These are phyloP conservation scores for Mimachlamys varia DNA, from an alignment of 2,888 invertebrate genomes.

Conservation along the genomic window DNA sequence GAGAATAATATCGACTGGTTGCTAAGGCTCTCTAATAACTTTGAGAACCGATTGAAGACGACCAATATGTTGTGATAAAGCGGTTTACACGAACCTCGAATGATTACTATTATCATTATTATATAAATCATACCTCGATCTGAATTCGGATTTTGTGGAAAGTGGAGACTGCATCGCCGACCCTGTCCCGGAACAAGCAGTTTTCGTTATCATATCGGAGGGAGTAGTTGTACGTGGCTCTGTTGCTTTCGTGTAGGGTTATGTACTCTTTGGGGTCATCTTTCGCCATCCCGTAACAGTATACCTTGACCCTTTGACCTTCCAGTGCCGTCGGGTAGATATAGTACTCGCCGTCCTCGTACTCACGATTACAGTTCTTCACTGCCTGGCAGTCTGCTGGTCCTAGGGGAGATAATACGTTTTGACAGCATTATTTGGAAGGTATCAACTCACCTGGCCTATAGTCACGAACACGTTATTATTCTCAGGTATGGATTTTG, in stretches of 20 bases:
- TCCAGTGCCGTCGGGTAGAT: background rate
- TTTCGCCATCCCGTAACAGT: background rate
- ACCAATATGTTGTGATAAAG: too few species aligned
- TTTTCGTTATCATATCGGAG: background rate
- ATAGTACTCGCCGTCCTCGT: background rate
- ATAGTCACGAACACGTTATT: too few species aligned
- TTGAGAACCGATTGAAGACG: too few species aligned
- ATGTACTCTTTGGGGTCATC: background rate
- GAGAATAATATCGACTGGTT: too few species aligned
- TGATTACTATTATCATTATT: too few species aligned
- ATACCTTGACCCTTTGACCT: constrained; percentile 14
- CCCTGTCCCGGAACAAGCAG: background rate
- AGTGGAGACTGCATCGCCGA: background rate
- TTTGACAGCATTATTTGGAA: background rate
- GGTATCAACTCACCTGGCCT: background rate
- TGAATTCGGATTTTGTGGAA: background rate
- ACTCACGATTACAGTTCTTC: background rate
- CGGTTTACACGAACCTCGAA: too few species aligned
- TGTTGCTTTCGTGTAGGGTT: background rate
- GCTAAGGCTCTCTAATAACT: too few species aligned
- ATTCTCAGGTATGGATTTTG: too few species aligned
- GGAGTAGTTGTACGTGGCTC: background rate
- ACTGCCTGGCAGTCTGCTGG: background rate
- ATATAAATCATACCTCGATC: background rate
- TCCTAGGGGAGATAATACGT: background rate